These are phyloP conservation scores for Corythoichthys haematopterus DNA, from an alignment of 2,113 vertebrate genomes.

Conservation along the genomic window DNA sequence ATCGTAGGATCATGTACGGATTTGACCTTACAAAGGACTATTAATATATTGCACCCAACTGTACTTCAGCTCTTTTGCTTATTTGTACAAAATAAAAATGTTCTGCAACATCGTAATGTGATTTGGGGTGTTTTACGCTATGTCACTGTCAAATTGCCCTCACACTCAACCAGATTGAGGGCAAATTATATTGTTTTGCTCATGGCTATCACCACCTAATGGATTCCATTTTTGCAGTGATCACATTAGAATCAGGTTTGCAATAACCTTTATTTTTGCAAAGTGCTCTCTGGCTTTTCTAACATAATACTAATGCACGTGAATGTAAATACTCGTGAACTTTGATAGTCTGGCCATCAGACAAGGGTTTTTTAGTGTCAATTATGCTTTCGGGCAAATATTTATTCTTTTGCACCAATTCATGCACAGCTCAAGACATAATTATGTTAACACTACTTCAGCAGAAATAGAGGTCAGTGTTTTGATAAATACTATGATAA, in stretches of 20 bases:
- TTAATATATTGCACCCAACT: background rate
- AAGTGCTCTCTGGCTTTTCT: background rate
- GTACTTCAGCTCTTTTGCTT: background rate
- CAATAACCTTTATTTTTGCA: background rate
- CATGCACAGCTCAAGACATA: too few species aligned
- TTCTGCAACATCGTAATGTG: background rate
- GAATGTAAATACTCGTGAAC: too few species aligned
- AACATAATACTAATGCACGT: background rate
- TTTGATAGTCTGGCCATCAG: too few species aligned
- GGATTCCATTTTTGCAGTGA: constrained; percentile 1
- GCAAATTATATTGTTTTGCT: background rate
- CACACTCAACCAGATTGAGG: background rate
- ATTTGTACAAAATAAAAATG: background rate
- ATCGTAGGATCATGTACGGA: background rate
- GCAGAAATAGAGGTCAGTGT: background rate
- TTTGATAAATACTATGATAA: background rate
- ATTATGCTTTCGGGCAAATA: too few species aligned
- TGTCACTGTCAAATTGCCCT: background rate
- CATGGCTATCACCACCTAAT: background rate
- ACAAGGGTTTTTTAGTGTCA: too few species aligned
- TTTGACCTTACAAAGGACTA: background rate
- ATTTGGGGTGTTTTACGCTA: background rate
- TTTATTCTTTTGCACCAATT: too few species aligned
- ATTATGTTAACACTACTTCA: background rate
- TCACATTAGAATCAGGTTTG: background rate